Conservation (phyloP, 2,113 vertebrate genomes). For the Tychaedon coryphoeus region DNA sequence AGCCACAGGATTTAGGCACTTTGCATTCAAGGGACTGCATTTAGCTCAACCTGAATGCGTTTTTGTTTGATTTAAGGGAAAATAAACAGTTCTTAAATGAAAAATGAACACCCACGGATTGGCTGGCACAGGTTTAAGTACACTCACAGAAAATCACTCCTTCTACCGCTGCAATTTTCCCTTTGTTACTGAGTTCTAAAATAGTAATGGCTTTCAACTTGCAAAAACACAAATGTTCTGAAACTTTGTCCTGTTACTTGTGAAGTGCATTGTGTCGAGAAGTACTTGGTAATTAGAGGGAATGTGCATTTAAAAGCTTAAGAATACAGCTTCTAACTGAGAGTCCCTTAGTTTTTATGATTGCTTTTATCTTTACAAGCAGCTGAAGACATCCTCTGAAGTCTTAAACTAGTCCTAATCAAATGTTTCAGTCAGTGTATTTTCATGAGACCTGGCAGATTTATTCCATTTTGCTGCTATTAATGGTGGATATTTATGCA, state of each 20-base stretch:
- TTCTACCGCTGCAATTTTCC: background rate
- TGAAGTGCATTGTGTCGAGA: background rate
- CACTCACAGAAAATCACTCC: background rate
- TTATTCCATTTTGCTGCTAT: background rate
- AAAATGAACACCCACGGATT: background rate
- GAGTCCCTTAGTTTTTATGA: constrained; percentile 11
- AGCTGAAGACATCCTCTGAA: background rate
- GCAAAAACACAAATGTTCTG: background rate
- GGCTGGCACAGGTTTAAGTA: background rate
- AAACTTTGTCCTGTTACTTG: background rate
- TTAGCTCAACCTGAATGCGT: background rate
- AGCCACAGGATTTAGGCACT: background rate
- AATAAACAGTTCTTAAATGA: constrained; percentile 26
- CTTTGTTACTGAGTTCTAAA: background rate
- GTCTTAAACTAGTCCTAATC: constrained; percentile 22
- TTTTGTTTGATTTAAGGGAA: background rate
- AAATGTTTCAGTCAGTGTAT: background rate
- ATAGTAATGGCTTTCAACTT: background rate
- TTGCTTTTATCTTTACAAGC: constrained; percentile 19
- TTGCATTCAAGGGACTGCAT: background rate
- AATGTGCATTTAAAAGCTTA: constrained; percentile 21
- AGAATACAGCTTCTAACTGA: background rate
- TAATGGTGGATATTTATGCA: constrained; percentile 5
- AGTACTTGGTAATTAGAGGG: background rate
- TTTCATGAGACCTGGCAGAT: constrained; percentile 11